A percentile compares a stretch with the other conserved stretches of the same genome.
phyloP scores from a whole-genome alignment of 2,113 vertebrate genomes.

The Cebidichthys violaceus region DNA sequence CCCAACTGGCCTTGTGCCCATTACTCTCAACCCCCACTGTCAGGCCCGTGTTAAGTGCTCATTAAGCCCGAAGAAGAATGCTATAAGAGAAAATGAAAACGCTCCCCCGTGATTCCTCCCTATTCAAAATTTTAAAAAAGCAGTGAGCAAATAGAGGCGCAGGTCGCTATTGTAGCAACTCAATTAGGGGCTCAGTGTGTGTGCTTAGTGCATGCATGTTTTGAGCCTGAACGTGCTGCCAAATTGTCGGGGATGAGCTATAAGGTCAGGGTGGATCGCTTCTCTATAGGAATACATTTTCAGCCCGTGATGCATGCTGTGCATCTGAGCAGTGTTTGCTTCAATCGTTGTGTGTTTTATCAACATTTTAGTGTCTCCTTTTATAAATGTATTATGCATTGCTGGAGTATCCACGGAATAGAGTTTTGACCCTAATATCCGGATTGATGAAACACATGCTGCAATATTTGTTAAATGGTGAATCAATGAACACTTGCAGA shows the following conservation, averaged over 20 bases:
- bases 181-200: slow-evolving; percentile 37
- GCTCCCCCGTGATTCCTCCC: slow-evolving; percentile 28
- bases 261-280: slow-evolving; percentile 16
- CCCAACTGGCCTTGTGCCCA: slow-evolving; percentile 54
- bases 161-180: slow-evolving; percentile 27
- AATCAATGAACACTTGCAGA: neutral
- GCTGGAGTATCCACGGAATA: neutral
- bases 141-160: slow-evolving; percentile 25
- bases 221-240: slow-evolving; percentile 26
- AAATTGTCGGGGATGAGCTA: slow-evolving; percentile 23
- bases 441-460: neutral
- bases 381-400: neutral
- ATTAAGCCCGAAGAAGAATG: slow-evolving; percentile 66
- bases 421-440: slow-evolving; percentile 1
- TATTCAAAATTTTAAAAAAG: slow-evolving; percentile 54
- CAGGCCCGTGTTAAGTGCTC: slow-evolving; percentile 57
- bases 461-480: neutral
- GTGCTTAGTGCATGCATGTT: neutral
- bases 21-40: slow-evolving; percentile 57
- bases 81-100: slow-evolving; percentile 51
- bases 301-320: slow-evolving; percentile 31
- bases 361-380: slow-evolving; percentile 2
- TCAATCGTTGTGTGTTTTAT: slow-evolving; percentile 39
- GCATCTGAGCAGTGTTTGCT: slow-evolving; percentile 16
- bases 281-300: slow-evolving; percentile 39